Evolutionary conservation across 30 jellyfish, hydroid and myxozoan species (phyloP).

Genomic region (Aurelia aurita): DNA sequence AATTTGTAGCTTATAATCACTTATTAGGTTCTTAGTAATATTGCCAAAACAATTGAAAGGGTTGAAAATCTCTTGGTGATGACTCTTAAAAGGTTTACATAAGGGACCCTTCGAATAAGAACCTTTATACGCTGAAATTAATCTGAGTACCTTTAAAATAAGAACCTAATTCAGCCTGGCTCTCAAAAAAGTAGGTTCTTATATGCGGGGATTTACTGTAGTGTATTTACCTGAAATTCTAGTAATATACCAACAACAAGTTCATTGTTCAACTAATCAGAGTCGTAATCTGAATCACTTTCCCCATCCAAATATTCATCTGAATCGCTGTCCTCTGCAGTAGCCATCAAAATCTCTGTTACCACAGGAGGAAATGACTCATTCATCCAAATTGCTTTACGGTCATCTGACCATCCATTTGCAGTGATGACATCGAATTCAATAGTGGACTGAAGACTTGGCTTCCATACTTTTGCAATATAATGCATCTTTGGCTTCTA

Average conservation of each 20-base stretch:
- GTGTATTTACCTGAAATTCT: not conserved
- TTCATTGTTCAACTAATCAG: not conserved
- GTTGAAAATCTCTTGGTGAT: too few relatives aligned
- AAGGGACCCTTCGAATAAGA: too few relatives aligned
- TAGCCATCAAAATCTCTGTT: slow-evolving; percentile 25
- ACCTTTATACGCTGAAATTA: too few relatives aligned
- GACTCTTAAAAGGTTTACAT: too few relatives aligned
- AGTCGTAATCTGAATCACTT: slow-evolving; percentile 5
- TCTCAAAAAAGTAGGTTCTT: too few relatives aligned
- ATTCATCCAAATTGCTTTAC: slow-evolving; percentile 9
- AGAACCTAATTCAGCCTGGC: too few relatives aligned
- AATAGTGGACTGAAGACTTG: slow-evolving; percentile 23
- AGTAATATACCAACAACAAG: not conserved
- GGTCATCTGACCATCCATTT: slow-evolving; percentile 29
- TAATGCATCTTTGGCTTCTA: slow-evolving; percentile 16
- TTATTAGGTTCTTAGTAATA: too few relatives aligned
- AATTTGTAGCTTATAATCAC: too few relatives aligned
- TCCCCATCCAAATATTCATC: not conserved
- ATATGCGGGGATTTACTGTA: too few relatives aligned
- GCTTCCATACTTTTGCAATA: slow-evolving; percentile 22
- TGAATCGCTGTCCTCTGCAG: slow-evolving; percentile 23
- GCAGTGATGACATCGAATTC: slow-evolving; percentile 13
- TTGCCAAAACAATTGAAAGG: too few relatives aligned
- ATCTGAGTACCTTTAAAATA: too few relatives aligned
- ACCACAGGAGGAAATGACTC: slow-evolving; percentile 27